Percentiles rank a stretch among this genome's conserved stretches.
These are phyloP conservation scores for Hylaeus anthracinus DNA, from an alignment of 1,140 invertebrate species.

Conservation along the genomic window DNA sequence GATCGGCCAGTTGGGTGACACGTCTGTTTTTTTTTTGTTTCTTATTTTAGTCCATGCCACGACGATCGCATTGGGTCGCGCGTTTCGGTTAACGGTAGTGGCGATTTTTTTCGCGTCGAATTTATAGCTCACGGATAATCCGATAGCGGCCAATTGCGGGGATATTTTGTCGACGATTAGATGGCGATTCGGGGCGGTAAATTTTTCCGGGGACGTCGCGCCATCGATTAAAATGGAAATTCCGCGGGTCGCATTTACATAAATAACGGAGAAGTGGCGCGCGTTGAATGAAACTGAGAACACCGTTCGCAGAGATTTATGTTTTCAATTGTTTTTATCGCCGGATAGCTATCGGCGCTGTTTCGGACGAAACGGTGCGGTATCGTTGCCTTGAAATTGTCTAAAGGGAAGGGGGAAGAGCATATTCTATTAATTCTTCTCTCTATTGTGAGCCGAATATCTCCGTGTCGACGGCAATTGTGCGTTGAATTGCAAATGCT, in stretches of 20 bases:
- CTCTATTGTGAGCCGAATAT: background rate
- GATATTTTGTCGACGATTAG: slow-evolving; percentile 51
- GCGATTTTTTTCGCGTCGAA: slow-evolving; percentile 19
- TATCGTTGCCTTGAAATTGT: background rate
- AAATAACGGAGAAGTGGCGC: slow-evolving; percentile 44
- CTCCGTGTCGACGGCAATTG: background rate
- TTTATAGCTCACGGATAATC: slow-evolving; percentile 41
- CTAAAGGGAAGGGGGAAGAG: background rate
- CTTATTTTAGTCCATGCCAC: background rate
- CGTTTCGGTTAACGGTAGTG: slow-evolving; percentile 7
- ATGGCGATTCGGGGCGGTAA: slow-evolving; percentile 37
- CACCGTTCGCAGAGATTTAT: slow-evolving; percentile 28
- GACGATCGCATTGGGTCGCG: background rate
- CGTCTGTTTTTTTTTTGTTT: background rate
- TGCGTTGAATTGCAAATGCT: slow-evolving; percentile 18
- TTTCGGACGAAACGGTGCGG: background rate
- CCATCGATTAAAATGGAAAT: slow-evolving; percentile 49
- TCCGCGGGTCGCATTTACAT: slow-evolving; percentile 35
- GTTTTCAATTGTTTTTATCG: slow-evolving; percentile 40
- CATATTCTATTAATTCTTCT: background rate
- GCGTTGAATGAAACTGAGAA: slow-evolving; percentile 43
- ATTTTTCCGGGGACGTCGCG: slow-evolving; percentile 27
- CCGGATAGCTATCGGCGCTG: background rate
- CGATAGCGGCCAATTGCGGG: slow-evolving; percentile 42
- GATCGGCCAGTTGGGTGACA: slow-evolving; percentile 3